A percentile compares a stretch with the other conserved stretches of the same genome.
Conservation (phyloP, 37 sponge, comb jelly and placozoan genomes). For the Beroe ovata region DNA sequence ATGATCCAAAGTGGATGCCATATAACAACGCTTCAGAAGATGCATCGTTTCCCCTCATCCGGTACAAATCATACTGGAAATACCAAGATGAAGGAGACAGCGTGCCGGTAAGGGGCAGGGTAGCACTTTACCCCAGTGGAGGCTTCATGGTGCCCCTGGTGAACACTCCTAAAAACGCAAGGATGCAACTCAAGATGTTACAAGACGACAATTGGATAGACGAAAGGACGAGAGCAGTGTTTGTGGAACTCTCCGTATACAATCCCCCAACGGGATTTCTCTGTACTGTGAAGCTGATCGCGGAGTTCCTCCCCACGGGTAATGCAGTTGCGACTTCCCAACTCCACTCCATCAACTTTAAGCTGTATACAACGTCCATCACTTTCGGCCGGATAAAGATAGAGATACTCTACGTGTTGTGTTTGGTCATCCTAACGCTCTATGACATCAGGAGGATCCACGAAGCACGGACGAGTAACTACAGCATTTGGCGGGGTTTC, state of each 20-base stretch:
- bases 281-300: slow-evolving; percentile 29
- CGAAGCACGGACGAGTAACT: background rate
- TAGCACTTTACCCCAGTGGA: background rate
- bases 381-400: background rate
- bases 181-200: background rate
- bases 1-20: background rate
- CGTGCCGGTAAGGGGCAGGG: background rate
- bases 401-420: background rate
- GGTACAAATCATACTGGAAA: slow-evolving; percentile 47
- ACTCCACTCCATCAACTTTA: slow-evolving; percentile 37
- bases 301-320: slow-evolving; percentile 43
- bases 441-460: background rate
- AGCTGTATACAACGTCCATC: background rate
- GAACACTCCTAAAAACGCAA: slow-evolving; percentile 33
- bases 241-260: slow-evolving; percentile 46
- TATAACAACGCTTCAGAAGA: background rate
- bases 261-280: slow-evolving; percentile 46
- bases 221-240: slow-evolving; percentile 1
- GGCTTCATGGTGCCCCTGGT: slow-evolving; percentile 27
- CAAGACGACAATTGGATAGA: slow-evolving; percentile 34
- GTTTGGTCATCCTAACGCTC: slow-evolving; percentile 11
- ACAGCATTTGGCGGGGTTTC: slow-evolving; percentile 35
- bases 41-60: background rate
- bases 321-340: background rate
- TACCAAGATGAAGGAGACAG: background rate